Base-by-base conservation (phyloP, 1,140 invertebrate species). In the Drosophila watanabei region DNA sequence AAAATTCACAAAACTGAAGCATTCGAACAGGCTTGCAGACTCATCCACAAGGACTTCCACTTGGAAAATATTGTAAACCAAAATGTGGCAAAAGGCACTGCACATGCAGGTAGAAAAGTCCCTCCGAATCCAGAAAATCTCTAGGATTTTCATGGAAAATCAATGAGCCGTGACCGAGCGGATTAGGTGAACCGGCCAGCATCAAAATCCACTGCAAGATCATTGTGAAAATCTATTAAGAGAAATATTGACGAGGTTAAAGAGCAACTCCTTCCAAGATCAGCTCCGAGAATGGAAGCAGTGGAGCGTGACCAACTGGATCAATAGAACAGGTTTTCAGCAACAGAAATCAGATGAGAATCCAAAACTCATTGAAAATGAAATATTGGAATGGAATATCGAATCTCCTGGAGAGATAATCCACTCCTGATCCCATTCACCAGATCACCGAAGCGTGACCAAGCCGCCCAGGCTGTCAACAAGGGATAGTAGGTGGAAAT, bases 221-320 rank as follows among this genome's bases (percentile, higher is more conserved):
- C 11, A 20, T 5, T 0, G 14, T 5, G 28, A 4, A 39, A 45
- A 56, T 18, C 5, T 18, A 10, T 14, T 24, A 6, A 14, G 9
- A 20, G 11, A 24, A 37, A 14, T 10, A 39, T 24, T 24, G 5
- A 11, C 24, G 13, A 32, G 33, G 69, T 71, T 46, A 33, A 58
- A 58, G 54, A 13, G 46, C 63, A 65, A 9, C 11, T 24, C 5
- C 24, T 16, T 39, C 33, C n/a, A 13, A 18, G n/a, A 33, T 57
- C 9, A 57, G 14, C 7, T 43, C 28, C 4, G 0, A 35, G 41
- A 20, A 24, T 11, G 46, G 43, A 82, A 82, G 59, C 80, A 82
- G 9, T 73, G 61, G 51, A 73, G 73, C 80, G 80, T 82, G 62
- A 82, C 73, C 61, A 68, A 66, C 41, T 59, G 41, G 61, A 82